Conservation (phyloP, 2,797 vertebrate species). For the Falco rusticolus region DNA sequence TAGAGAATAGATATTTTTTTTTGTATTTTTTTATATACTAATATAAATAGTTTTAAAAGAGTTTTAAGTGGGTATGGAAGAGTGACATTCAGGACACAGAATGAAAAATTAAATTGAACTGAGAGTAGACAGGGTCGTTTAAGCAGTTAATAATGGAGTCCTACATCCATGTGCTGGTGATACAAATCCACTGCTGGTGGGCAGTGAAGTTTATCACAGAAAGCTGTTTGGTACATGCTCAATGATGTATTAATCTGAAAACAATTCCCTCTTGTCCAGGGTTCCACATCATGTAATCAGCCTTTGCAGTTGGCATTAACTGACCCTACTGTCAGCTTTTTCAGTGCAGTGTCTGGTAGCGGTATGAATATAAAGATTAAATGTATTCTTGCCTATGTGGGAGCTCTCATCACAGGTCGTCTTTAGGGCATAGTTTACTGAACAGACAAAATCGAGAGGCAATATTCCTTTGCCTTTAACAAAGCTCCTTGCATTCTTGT, state of each 20-base stretch:
- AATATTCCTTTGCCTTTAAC: not conserved
- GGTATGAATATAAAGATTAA: not conserved
- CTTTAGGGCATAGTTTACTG: not conserved
- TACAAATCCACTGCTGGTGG: not conserved
- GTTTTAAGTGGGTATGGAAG: not conserved
- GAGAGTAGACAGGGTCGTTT: not conserved
- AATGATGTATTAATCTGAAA: conserved; percentile 7
- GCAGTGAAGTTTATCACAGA: conserved; percentile 9
- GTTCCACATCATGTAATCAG: not conserved
- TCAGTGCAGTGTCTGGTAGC: not conserved
- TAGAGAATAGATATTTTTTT: no score
- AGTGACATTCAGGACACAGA: not conserved
- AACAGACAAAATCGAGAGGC: not conserved
- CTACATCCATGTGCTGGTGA: not conserved
- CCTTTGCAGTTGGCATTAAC: not conserved
- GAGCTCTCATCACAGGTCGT: not conserved
- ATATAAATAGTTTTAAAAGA: not conserved
- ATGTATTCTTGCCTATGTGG: not conserved
- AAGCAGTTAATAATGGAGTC: not conserved
- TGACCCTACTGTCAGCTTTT: not conserved
- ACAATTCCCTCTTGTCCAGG: conserved; percentile 3
- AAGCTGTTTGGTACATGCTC: not conserved
- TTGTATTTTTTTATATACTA: not conserved
- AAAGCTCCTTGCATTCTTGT: not conserved
- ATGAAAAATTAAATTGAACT: not conserved